Base-by-base conservation (phyloP, 2,888 invertebrate species). In the Venusia cambrica region DNA sequence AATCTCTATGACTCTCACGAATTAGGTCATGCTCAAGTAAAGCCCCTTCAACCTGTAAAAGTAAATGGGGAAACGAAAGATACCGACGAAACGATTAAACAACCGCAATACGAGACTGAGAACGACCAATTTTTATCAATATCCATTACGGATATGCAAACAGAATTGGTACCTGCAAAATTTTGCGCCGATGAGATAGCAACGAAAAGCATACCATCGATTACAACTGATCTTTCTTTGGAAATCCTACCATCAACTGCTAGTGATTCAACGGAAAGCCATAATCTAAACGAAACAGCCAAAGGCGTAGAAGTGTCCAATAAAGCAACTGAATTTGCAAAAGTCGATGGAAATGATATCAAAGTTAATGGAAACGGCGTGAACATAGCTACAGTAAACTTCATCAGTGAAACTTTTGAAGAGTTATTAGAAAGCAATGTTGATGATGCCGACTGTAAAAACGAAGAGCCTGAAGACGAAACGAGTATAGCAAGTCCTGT, bases 371-470 rank as follows among this genome's bases (percentile, higher is more conserved):
- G 77, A 0, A 57, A 58, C 4, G 74, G 68, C 22, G 69, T 79
- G 51, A 72, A 77, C 5, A 84, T 65, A 34, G 85, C 85, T 1
- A 85, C 76, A 1, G 81, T 84, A 0, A 70, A 77, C 45, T 81
- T 81, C 55, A 48, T 87, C 5, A 76, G 61, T 31, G 83, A 83
- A 49, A 66, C 77, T 0, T 85, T 84, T 36, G 87, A 87, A 55
- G 84, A 85, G 44, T 53, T 87, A 1, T 38, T 80, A 4, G 87
- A 87, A 31, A 87, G 84, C 38, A 88, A 88, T 36, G 84, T 87
- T 2, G 81, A 83, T 38, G 78, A 76, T 18, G 62, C 65, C n/a
- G 84, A 84, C 38, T 52, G 49, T 25, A 77, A 67, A 38, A 71
- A 72, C 26, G 57, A 48, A 8, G 17, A 17, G 12, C n/a, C 22